Percentiles rank a stretch among this genome's conserved stretches.
phyloP scores from a whole-genome alignment of 2,888 invertebrate genomes.

The Ectemnius lituratus region DNA sequence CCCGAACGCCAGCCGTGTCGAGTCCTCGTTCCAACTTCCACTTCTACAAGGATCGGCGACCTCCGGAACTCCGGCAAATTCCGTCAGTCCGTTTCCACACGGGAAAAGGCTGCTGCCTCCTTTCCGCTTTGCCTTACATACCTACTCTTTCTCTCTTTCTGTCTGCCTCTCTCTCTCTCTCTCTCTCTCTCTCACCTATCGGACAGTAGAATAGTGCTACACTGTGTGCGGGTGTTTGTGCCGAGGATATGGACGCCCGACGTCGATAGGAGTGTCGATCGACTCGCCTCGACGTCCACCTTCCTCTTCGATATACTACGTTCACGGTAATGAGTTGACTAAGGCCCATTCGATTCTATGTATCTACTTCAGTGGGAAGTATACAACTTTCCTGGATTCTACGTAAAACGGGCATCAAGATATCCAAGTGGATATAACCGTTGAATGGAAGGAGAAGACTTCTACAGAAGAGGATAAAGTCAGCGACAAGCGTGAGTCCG shows the following conservation, averaged over 20 bases:
- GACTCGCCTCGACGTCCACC: not conserved
- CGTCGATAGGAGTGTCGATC: slow-evolving; percentile 11
- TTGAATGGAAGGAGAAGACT: not conserved
- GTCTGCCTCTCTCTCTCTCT: not conserved
- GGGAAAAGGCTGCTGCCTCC: slow-evolving; percentile 14
- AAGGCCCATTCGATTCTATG: too few species aligned
- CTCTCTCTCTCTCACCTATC: not conserved
- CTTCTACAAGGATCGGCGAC: not conserved
- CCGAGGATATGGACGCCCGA: slow-evolving; percentile 4
- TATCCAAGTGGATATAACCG: not conserved
- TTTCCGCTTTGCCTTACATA: not conserved
- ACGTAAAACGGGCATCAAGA: too few species aligned
- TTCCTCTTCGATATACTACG: not conserved
- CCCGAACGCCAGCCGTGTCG: not conserved
- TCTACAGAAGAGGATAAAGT: not conserved
- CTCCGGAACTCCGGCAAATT: slow-evolving; percentile 14
- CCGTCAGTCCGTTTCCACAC: slow-evolving; percentile 10
- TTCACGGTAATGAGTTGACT: too few species aligned
- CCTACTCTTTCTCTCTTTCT: not conserved
- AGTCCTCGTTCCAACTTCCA: not conserved
- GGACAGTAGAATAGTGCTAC: not conserved
- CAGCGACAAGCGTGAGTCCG: slow-evolving; percentile 1
- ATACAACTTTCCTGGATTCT: too few species aligned
- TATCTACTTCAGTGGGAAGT: too few species aligned
- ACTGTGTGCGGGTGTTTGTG: slow-evolving; percentile 13